Evolutionary conservation across 2,113 vertebrate genomes (phyloP), one percentile per base, ranked within the genome.

Genomic region (Ivindomyrus marchei): DNA sequence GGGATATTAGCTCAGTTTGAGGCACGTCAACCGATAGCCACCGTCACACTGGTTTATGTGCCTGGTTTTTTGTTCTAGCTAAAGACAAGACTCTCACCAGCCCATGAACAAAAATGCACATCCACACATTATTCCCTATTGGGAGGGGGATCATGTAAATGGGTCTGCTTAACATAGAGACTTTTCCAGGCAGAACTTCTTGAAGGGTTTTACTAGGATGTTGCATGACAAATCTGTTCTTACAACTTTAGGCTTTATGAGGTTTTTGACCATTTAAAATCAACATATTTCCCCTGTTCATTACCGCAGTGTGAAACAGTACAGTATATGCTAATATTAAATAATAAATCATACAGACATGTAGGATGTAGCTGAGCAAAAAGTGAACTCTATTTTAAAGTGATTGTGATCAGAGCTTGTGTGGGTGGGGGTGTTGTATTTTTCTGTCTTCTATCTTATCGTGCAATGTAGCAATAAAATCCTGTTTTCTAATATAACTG

Each of bases 1-100:
- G 87, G 56, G 36, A 87, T 49, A 89, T 90, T 89, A 53, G 77
- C 15, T 47, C 77, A 70, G 19, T 90, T 89, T 85, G 77, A 46
- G 87, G 86, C 80, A 87, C 15, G 45, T 62, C 49, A 19, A 49
- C 47, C 9, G n/a, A 52, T 89, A 80, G 66, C 47, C 31, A 5
- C 31, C 53, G 70, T 89, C 88, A 52, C 6, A 53, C 27, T 83
- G 42, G 24, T 85, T 39, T 87, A 87, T 53, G 50, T 87, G 85
- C 47, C n/a, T 86, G 9, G 3, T 10, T 7, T 27, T 86, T 27
- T n/a, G 8, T 50, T 50, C 47, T 31, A n/a, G n/a, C n/a, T 31
- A 52, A 86, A 86, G 45, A 50, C 85, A 52, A 70, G n/a, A 46
- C 85, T 50, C 85, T 50, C 24, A 86, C 45, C 46, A 85, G 10